A percentile compares a stretch with the other conserved stretches of the same genome.
Evolutionary conservation across 2,113 vertebrate genomes (phyloP).

Genomic region (Donacobius atricapilla): DNA sequence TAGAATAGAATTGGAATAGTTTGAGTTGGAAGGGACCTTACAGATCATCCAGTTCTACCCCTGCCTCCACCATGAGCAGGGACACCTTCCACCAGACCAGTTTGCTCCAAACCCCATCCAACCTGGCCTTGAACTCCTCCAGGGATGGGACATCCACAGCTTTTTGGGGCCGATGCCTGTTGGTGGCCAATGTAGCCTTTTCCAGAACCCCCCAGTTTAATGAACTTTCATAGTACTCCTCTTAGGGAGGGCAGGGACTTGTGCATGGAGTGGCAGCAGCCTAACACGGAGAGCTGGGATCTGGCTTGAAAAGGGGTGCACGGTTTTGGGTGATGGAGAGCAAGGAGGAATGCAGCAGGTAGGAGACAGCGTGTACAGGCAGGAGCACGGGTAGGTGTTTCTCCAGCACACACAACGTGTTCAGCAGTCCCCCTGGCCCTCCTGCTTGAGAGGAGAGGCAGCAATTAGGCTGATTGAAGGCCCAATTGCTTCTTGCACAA

Average conservation of each 20-base stretch:
- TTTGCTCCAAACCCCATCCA: background rate
- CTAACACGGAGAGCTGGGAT: accelerated
- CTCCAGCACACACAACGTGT: background rate
- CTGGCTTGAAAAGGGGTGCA: background rate
- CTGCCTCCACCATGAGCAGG: no score
- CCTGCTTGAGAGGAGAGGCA: background rate
- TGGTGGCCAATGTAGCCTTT: background rate
- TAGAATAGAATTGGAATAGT: background rate
- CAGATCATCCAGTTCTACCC: background rate
- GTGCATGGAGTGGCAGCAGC: background rate
- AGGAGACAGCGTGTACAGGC: background rate
- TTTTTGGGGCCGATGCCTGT: background rate
- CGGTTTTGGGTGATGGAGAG: background rate
- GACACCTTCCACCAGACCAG: background rate
- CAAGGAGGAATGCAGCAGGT: slow-evolving; percentile 13
- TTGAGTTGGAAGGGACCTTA: background rate
- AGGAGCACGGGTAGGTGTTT: background rate
- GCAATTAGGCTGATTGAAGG: slow-evolving; percentile 26
- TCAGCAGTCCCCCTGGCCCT: slow-evolving; percentile 22
- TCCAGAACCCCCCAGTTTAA: background rate
- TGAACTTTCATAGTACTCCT: background rate
- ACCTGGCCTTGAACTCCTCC: background rate
- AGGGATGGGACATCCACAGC: background rate
- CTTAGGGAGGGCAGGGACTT: background rate
- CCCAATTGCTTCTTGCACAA: slow-evolving; percentile 19